Conservation (phyloP, 2,113 vertebrate genomes). For the Rhineura floridana region DNA sequence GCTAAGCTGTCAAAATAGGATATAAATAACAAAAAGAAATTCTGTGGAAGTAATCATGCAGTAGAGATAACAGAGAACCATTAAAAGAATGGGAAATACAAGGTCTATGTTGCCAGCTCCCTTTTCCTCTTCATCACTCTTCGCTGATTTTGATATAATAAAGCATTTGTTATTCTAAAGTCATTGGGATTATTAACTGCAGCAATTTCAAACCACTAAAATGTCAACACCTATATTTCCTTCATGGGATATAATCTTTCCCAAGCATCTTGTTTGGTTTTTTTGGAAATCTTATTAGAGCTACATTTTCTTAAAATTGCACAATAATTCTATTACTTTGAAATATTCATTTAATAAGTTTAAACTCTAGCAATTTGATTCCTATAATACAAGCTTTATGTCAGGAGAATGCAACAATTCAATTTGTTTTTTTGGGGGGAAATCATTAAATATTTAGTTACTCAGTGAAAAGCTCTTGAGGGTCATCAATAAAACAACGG, state of each 20-base stretch:
- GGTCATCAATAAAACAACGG: conserved; percentile 46
- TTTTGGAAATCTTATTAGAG: conserved; percentile 48
- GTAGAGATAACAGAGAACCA: neutral
- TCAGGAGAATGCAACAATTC: conserved; percentile 39
- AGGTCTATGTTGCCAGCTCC: rapidly evolving
- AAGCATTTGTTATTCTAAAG: conserved; percentile 18
- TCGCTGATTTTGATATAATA: neutral
- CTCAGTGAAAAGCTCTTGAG: conserved; percentile 37
- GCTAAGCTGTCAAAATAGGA: neutral
- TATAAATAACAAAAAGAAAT: neutral
- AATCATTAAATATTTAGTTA: conserved; percentile 54
- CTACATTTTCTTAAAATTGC: conserved; percentile 56
- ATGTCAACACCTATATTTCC: conserved; percentile 43
- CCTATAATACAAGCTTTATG: conserved; percentile 51
- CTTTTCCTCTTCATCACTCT: neutral
- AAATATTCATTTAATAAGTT: conserved; percentile 55
- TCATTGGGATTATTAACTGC: conserved; percentile 46
- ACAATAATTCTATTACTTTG: conserved; percentile 56
- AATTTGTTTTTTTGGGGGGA: conserved; percentile 50
- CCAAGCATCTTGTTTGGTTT: conserved; percentile 31
- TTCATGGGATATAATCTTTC: conserved; percentile 37
- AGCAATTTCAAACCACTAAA: conserved; percentile 57
- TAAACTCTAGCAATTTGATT: conserved; percentile 56
- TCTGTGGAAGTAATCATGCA: neutral
- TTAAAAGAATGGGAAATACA: rapidly evolving